These are phyloP conservation scores for Drosophila prosaltans DNA, from an alignment of 1,140 invertebrate genomes.

Conservation along the genomic window DNA sequence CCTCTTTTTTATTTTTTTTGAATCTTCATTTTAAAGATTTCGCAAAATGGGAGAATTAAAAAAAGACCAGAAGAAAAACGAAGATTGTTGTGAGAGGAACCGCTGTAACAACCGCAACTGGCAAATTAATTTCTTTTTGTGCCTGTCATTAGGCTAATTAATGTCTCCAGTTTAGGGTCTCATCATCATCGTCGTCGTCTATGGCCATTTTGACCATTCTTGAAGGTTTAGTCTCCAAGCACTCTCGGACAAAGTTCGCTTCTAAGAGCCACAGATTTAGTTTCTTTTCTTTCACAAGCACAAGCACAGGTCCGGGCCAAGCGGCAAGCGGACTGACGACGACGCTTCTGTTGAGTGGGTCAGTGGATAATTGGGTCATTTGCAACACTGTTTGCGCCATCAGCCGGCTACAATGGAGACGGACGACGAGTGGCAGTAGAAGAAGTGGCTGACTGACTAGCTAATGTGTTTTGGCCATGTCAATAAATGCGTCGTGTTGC, in stretches of 20 bases:
- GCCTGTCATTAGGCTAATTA: conserved; percentile 79
- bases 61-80: neutral
- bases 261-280: conserved; percentile 27
- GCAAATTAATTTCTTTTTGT: conserved; percentile 79
- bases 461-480: conserved; percentile 78
- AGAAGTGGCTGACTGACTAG: conserved; percentile 22
- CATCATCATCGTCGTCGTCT: conserved; percentile 56
- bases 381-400: conserved; percentile 81
- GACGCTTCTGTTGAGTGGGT: conserved; percentile 74
- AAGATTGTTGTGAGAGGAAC: conserved; percentile 28
- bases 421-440: conserved; percentile 21
- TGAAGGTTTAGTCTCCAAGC: conserved; percentile 41
- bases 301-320: conserved; percentile 31
- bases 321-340: conserved; percentile 38
- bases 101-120: conserved; percentile 78
- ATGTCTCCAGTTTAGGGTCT: conserved; percentile 74
- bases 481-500: conserved; percentile 67
- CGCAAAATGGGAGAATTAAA: conserved; percentile 37
- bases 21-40: conserved; percentile 29
- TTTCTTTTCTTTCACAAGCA: conserved; percentile 54
- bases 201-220: conserved; percentile 42
- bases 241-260: neutral
- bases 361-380: conserved; percentile 83
- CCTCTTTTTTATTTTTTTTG: conserved; percentile 18
- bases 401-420: conserved; percentile 46